These are phyloP conservation scores for Dinocampus coccinellae DNA, from an alignment of 2,888 invertebrate genomes.

Conservation along the genomic window DNA sequence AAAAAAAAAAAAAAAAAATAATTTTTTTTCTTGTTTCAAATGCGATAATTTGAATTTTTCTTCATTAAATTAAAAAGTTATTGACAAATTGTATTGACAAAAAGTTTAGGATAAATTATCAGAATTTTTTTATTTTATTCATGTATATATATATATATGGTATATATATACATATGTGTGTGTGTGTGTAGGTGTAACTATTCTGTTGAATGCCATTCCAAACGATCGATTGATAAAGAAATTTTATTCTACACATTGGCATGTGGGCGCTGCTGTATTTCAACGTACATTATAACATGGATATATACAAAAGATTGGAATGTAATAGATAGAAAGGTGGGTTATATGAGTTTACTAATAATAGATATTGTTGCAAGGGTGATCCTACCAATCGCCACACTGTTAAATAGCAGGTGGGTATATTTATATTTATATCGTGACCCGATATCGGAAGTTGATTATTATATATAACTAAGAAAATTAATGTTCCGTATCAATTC, in stretches of 20 bases:
- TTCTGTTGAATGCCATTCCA: slow-evolving; percentile 7
- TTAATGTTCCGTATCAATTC: slow-evolving; percentile 1
- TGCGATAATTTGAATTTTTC: no score
- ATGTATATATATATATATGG: background rate
- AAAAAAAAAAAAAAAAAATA: no score
- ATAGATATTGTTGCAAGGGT: slow-evolving; percentile 15
- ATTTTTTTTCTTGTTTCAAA: no score
- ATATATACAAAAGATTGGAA: slow-evolving; percentile 3
- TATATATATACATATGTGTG: background rate
- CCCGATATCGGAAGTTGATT: slow-evolving; percentile 28
- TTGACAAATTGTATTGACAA: no score
- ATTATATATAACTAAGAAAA: background rate
- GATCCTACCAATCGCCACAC: background rate
- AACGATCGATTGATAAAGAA: background rate
- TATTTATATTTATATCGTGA: slow-evolving; percentile 22
- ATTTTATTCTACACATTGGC: background rate
- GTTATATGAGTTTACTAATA: slow-evolving; percentile 24
- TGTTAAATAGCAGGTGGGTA: slow-evolving; percentile 41
- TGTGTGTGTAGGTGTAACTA: slow-evolving; percentile 2
- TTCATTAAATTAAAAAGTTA: no score
- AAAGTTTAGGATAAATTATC: no score
- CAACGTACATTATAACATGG: background rate
- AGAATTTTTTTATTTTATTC: background rate
- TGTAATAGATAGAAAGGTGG: slow-evolving; percentile 28
- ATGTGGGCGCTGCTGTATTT: background rate